These are phyloP conservation scores for Danio jaintianensis DNA, from an alignment of 2,797 vertebrate species.

Conservation along the genomic window DNA sequence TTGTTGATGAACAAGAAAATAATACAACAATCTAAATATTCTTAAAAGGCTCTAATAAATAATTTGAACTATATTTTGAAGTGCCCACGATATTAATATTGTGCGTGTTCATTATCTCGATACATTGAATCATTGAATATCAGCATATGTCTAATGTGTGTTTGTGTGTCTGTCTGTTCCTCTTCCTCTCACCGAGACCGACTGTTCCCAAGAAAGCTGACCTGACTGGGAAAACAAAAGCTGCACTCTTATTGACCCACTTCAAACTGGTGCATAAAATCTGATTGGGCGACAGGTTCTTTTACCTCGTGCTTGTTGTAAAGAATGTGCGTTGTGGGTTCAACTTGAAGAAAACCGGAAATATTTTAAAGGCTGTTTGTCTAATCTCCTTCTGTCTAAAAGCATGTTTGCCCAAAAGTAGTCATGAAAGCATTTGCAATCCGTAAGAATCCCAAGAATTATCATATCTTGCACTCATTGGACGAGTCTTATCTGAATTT, in stretches of 20 bases:
- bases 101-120: too few relatives aligned
- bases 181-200: slow-evolving; percentile 21
- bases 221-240: slow-evolving; percentile 43
- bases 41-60: too few relatives aligned
- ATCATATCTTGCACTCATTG: slow-evolving; percentile 1
- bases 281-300: slow-evolving; percentile 27
- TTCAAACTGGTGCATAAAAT: slow-evolving; percentile 43
- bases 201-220: slow-evolving; percentile 29
- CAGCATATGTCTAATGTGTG: background rate
- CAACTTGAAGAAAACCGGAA: slow-evolving; percentile 19
- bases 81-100: too few relatives aligned
- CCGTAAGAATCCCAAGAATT: slow-evolving; percentile 19
- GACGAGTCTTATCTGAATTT: slow-evolving; percentile 41
- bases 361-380: slow-evolving; percentile 38
- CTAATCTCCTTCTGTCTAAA: slow-evolving; percentile 8
- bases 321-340: slow-evolving; percentile 41
- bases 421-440: slow-evolving; percentile 10
- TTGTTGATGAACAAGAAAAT: too few relatives aligned
- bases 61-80: too few relatives aligned
- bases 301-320: slow-evolving; percentile 25
- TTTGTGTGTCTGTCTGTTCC: slow-evolving; percentile 14
- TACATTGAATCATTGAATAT: too few relatives aligned
- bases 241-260: slow-evolving; percentile 32
- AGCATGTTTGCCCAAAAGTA: slow-evolving; percentile 43
- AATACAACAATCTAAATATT: too few relatives aligned